phyloP scores from a whole-genome alignment of 1,140 invertebrate species.

The Trissolcus basalis region DNA sequence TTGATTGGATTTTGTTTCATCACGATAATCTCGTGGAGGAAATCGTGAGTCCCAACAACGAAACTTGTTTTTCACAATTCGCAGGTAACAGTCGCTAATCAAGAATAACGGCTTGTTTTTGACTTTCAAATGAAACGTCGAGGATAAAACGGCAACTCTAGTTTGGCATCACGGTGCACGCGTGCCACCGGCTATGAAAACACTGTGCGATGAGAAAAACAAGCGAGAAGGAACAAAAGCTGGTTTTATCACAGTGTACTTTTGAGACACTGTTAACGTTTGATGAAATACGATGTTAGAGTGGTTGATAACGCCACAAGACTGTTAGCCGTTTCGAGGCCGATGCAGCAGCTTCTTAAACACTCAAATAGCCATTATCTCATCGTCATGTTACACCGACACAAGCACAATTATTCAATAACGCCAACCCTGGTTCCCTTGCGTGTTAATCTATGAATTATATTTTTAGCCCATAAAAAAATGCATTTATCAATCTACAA shows the following conservation, averaged over 20 bases:
- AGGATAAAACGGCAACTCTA: not conserved
- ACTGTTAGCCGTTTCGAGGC: constrained; percentile 35
- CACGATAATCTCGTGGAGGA: too few relatives aligned
- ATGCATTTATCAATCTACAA: too few relatives aligned
- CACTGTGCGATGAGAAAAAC: constrained; percentile 13
- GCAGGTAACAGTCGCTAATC: too few relatives aligned
- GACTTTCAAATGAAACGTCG: not conserved
- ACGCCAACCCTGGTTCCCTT: not conserved
- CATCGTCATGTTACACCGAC: constrained; percentile 38
- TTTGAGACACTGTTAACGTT: constrained; percentile 21
- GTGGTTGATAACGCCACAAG: constrained; percentile 47
- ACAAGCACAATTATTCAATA: constrained; percentile 5
- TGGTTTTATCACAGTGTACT: constrained; percentile 21
- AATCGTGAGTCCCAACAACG: too few relatives aligned
- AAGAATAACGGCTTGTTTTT: not conserved
- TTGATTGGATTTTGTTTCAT: too few relatives aligned
- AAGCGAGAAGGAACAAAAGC: constrained; percentile 6
- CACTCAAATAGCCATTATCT: constrained; percentile 63
- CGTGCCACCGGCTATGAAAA: constrained; percentile 9
- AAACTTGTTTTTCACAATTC: too few relatives aligned
- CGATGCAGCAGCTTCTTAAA: constrained; percentile 46
- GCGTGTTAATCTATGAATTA: too few relatives aligned
- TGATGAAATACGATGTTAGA: constrained; percentile 28
- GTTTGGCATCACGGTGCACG: constrained; percentile 9
- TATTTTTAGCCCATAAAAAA: too few relatives aligned